These are phyloP conservation scores for Epirrhoe tristata DNA, from an alignment of 2,888 invertebrate species.

Conservation along the genomic window DNA sequence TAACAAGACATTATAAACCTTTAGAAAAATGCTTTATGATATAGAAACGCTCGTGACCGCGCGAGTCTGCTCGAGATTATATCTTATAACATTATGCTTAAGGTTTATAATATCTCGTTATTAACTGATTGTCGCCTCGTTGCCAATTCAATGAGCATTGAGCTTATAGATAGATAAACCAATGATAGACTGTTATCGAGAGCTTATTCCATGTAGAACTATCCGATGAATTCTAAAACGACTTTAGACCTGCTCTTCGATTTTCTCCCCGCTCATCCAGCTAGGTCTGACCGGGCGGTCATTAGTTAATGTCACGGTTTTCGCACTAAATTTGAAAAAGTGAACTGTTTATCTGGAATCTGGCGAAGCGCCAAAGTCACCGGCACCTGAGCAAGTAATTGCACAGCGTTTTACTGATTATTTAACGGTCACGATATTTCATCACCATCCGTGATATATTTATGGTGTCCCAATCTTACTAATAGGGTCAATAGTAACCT, in stretches of 20 bases:
- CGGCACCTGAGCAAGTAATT: slow-evolving; percentile 38
- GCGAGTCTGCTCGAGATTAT: no score
- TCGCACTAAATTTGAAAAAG: slow-evolving; percentile 45
- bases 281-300: slow-evolving; percentile 25
- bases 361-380: slow-evolving; percentile 41
- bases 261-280: not conserved
- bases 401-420: slow-evolving; percentile 35
- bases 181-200: no score
- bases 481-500: no score
- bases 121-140: no score
- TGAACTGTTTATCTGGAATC: slow-evolving; percentile 42
- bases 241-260: not conserved
- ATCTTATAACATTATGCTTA: no score
- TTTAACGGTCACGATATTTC: slow-evolving; percentile 30
- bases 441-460: slow-evolving; percentile 4
- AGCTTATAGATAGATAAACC: no score
- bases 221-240: not conserved
- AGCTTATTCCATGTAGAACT: not conserved
- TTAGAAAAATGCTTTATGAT: no score
- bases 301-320: slow-evolving; percentile 45
- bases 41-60: no score
- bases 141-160: no score
- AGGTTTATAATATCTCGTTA: no score
- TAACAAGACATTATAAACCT: no score
- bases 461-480: not conserved